Percentiles rank a stretch among this genome's conserved stretches.
phyloP scores from a whole-genome alignment of 1,140 invertebrate genomes.

The Drosophila persimilis region DNA sequence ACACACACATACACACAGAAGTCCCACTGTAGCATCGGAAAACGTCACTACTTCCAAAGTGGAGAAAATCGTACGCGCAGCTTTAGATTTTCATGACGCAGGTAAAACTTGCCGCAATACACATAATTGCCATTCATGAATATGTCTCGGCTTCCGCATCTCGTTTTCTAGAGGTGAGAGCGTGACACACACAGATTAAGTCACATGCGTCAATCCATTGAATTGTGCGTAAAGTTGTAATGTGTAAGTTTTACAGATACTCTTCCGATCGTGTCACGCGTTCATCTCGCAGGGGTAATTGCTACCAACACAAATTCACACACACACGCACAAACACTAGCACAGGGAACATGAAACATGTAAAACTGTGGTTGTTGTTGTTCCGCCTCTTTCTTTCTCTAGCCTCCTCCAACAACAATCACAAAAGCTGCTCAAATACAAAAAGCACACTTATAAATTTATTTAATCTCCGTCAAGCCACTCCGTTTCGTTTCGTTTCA shows the following conservation, averaged over 20 bases:
- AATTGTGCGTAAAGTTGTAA: no score
- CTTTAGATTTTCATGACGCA: constrained; percentile 58
- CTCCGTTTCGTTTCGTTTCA: constrained; percentile 36
- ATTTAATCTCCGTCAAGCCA: constrained; percentile 61
- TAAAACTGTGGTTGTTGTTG: constrained; percentile 45
- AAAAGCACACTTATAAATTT: constrained; percentile 68
- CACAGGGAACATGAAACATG: constrained; percentile 22
- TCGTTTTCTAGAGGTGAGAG: constrained; percentile 24
- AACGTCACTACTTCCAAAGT: constrained; percentile 79
- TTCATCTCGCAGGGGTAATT: constrained; percentile 34
- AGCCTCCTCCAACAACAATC: constrained; percentile 52
- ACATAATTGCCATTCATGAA: constrained; percentile 80
- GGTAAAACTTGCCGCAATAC: constrained; percentile 53
- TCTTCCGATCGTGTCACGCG: constrained; percentile 28
- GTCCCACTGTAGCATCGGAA: constrained; percentile 52
- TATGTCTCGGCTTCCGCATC: constrained; percentile 72
- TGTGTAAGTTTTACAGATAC: no score
- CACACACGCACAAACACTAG: constrained; percentile 13
- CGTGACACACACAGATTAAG: constrained; percentile 25
- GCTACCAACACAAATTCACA: constrained; percentile 4
- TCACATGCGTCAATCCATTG: no score
- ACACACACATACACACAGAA: constrained; percentile 21
- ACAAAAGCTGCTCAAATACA: constrained; percentile 70
- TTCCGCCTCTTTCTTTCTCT: constrained; percentile 51
- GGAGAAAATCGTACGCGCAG: constrained; percentile 66